Base-by-base conservation (phyloP, 1,140 invertebrate genomes). In the Tribolium madens region DNA sequence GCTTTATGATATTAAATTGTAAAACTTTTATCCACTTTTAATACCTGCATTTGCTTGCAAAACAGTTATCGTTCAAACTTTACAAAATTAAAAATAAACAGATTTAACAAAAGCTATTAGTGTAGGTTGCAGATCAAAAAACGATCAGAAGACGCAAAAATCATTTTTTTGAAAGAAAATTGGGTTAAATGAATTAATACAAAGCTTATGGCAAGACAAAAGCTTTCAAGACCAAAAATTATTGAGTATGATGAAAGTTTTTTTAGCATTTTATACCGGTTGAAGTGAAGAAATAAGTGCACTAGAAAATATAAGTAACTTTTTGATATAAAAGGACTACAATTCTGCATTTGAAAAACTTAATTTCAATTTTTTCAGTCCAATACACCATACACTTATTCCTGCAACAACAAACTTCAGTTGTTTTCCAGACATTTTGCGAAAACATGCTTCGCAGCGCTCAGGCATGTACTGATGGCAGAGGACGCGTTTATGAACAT, bases 181-280 rank as follows among this genome's bases (percentile, higher is more conserved):
- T 33, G 57, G 57, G 26, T 36, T 64, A 64, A 64, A 3, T 64
- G 52, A 57, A 57, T 17, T 57, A 57, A 64, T 33, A 64, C 21
- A 33, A 64, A 64, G 36, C 26, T 64, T 64, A 64, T 64, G 21
- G 57, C 26, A 64, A 64, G 57, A 64, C 31, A 26, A 33, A 64
- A 64, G 57, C 57, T 64, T 33, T 13, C 21, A 12, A 64, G 57
- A 33, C 26, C 26, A 31, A 33, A 64, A 64, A 33, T 64, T 4
- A 1, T 64, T 12, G 21, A 26, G 36, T 31, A 33, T 64, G 21
- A 18, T 13, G n/a, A 64, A 64, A 64, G 57, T 33, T 31, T 26
- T 13, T 64, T 33, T 5, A n/a, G 26, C 26, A 64, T 64, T 64
- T 64, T 64, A 33, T n/a, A n/a, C n/a, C n/a, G n/a, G n/a, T n/a